Evolutionary conservation across 2,888 invertebrate genomes (phyloP), one percentile per base, ranked within the genome.

Genomic region (Pseudococcus viburni): DNA sequence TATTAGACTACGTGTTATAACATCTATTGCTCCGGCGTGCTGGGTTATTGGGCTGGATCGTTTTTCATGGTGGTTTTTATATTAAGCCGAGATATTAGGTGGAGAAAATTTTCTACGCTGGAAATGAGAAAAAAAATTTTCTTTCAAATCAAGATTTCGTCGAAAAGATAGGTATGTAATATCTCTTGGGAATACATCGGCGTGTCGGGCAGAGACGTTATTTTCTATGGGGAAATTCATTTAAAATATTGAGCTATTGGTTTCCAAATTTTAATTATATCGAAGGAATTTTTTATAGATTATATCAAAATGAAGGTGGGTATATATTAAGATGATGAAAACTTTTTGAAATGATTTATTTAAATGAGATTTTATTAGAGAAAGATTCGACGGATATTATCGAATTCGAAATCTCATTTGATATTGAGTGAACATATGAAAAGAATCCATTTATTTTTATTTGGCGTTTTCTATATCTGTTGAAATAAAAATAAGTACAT

Each of bases 121-220:
- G 64, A 64, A 64, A 64, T 64, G 64, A 22, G 64, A 33, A 33
- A 64, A 64, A 64, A 64, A 22, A 64, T 8, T 64, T 64, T 64
- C 19, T 5, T 64, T 22, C 19, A 5, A 22, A 19, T 64, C 9
- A 64, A 64, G 64, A 51, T 17, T 51, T 51, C 22, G 19, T 6
- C 26, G 26, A 33, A 64, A 22, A 64, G 64, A 64, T 22, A 64
- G 22, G 26, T 33, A 33, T 33, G 22, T 51, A 15, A 17, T 64
- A 64, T 22, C 64, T 64, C 64, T 22, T 22, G 64, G 64, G 64
- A 64, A 64, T 64, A 22, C 22, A 22, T 64, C 19, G 6, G 19
- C 64, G 9, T 64, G 19, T 7, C 2, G 11, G 64, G 22, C 64
- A 9, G 51, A 12, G 17, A 51, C 19, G 22, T 64, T 64, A 64